A percentile compares a stretch with the other conserved stretches of the same genome.
phyloP scores from a whole-genome alignment of 1,140 invertebrate genomes.

The Steinernema khuongi region DNA sequence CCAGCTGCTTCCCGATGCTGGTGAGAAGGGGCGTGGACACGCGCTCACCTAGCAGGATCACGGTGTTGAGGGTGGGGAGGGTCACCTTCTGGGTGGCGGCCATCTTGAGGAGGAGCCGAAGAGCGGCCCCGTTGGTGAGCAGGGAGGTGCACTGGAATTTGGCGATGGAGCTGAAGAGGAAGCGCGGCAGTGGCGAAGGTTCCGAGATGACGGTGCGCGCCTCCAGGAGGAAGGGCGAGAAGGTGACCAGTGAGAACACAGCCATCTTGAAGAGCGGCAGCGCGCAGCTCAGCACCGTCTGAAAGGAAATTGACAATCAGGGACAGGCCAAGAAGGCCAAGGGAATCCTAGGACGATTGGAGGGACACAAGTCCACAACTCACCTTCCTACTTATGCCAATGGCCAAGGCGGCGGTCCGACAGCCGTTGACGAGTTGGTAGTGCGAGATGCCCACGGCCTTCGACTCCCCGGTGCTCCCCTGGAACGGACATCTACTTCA shows the following conservation, averaged over 20 bases:
- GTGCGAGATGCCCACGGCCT: slow-evolving; percentile 50
- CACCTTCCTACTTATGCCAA: slow-evolving; percentile 46
- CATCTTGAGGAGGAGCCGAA: slow-evolving; percentile 52
- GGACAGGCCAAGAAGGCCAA: too few species aligned
- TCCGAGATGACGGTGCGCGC: slow-evolving; percentile 50
- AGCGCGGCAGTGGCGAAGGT: slow-evolving; percentile 50
- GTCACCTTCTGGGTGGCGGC: slow-evolving; percentile 38
- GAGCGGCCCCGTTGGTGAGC: slow-evolving; percentile 51
- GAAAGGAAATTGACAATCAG: slow-evolving; percentile 29
- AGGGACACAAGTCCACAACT: background rate
- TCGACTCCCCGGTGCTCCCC: slow-evolving; percentile 51
- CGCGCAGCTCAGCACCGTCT: slow-evolving; percentile 54
- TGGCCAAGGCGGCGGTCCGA: slow-evolving; percentile 45
- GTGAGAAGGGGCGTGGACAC: slow-evolving; percentile 48
- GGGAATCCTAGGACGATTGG: too few species aligned
- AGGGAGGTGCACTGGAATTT: slow-evolving; percentile 52
- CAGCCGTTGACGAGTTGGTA: slow-evolving; percentile 54
- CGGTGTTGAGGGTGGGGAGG: slow-evolving; percentile 48
- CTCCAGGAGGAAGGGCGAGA: slow-evolving; percentile 53
- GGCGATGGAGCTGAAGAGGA: slow-evolving; percentile 49
- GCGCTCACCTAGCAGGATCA: slow-evolving; percentile 52
- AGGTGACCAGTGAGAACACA: slow-evolving; percentile 48
- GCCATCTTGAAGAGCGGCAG: slow-evolving; percentile 51
- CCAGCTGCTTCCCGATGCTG: slow-evolving; percentile 44
- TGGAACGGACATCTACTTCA: too few species aligned